Percentiles rank a stretch among this genome's conserved stretches.
These are phyloP conservation scores for Phorcus lineatus DNA, from an alignment of 2,888 invertebrate species.

Conservation along the genomic window DNA sequence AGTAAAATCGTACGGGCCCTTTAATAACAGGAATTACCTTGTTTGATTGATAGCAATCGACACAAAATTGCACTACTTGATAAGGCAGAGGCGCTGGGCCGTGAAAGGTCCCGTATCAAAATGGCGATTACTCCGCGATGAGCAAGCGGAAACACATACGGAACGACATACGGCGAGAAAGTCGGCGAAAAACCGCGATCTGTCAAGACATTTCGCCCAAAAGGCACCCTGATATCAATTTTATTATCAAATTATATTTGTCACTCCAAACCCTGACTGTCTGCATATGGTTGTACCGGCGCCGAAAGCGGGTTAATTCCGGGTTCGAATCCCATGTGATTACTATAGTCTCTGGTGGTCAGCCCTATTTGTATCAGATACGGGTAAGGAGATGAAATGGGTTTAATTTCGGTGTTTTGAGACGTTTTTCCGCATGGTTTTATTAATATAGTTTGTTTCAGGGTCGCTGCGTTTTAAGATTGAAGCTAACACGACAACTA, in stretches of 20 bases:
- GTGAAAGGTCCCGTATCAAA: conserved; percentile 16
- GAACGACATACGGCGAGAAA: neutral
- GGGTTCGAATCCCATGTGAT: neutral
- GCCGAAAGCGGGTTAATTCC: neutral
- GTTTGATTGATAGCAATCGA: conserved; percentile 17
- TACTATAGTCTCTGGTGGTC: neutral
- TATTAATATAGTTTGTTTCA: conserved; percentile 1
- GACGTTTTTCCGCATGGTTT: neutral
- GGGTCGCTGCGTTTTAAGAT: neutral
- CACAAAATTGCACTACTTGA: conserved; percentile 23
- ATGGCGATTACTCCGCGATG: neutral
- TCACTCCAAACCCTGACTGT: neutral
- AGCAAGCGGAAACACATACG: conserved; percentile 8
- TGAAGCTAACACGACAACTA: neutral
- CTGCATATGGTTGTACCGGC: neutral
- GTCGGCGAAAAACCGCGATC: conserved; percentile 1
- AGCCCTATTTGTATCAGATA: neutral
- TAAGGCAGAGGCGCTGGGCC: neutral
- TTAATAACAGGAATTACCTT: neutral
- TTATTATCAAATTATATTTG: conserved; percentile 21
- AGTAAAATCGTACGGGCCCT: neutral
- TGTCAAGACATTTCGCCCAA: neutral
- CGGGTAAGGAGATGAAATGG: neutral
- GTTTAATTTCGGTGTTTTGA: neutral
- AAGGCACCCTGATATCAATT: neutral